phyloP scores from a whole-genome alignment of 2,888 invertebrate species.

The Calliscelio sp. region DNA sequence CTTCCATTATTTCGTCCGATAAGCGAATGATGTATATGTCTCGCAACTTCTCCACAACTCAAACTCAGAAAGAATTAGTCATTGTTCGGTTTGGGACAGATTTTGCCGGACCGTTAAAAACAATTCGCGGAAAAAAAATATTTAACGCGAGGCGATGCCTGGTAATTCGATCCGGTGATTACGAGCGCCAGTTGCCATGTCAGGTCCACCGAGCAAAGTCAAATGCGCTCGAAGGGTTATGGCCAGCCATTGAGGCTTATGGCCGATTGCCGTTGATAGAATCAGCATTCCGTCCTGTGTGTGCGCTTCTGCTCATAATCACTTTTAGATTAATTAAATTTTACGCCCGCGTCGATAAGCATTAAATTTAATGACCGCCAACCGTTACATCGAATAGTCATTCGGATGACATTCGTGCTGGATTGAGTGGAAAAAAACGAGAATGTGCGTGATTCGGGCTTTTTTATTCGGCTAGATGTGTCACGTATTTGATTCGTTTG shows the following conservation, averaged over 20 bases:
- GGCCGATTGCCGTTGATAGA: conserved; percentile 85
- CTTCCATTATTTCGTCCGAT: conserved; percentile 67
- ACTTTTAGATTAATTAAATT: conserved; percentile 86
- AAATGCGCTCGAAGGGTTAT: conserved; percentile 85
- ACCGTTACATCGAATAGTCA: conserved; percentile 67
- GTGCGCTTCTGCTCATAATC: conserved; percentile 84
- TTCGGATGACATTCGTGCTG: conserved; percentile 45
- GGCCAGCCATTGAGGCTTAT: conserved; percentile 84
- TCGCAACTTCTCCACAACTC: background rate
- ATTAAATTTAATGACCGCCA: conserved; percentile 84
- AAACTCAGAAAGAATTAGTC: no score
- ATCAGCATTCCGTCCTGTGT: conserved; percentile 83
- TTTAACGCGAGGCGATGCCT: conserved; percentile 3
- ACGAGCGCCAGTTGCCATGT: conserved; percentile 82
- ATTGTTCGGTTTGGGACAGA: no score
- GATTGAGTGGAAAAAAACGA: conserved; percentile 17
- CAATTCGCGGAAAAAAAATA: conserved; percentile 29
- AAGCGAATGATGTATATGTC: conserved; percentile 56
- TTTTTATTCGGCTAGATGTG: background rate
- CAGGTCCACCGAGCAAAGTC: conserved; percentile 85
- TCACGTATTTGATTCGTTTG: background rate
- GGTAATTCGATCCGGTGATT: conserved; percentile 80
- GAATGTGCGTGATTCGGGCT: background rate
- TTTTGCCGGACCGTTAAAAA: no score
- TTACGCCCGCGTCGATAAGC: conserved; percentile 85